Percentiles rank a stretch among this genome's conserved stretches.
Conservation (phyloP, 1,140 invertebrate species). For the Drosophila mauritiana region DNA sequence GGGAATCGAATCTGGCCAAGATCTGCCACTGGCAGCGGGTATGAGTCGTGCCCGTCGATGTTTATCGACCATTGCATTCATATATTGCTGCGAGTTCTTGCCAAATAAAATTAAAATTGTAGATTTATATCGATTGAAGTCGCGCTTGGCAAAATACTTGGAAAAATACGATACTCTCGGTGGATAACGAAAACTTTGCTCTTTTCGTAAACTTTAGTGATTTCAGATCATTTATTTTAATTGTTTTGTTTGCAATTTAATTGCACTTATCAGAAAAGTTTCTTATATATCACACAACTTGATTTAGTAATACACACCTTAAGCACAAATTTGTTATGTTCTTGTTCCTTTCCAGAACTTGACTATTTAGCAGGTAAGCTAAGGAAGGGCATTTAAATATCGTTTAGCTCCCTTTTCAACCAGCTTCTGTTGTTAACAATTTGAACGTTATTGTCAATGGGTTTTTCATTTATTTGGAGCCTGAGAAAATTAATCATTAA, state of each 20-base stretch:
- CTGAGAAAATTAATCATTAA: constrained; percentile 82
- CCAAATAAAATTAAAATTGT: constrained; percentile 79
- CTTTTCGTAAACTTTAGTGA: not conserved
- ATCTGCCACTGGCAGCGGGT: constrained; percentile 53
- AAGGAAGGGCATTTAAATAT: constrained; percentile 10
- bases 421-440: constrained; percentile 27
- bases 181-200: constrained; percentile 10
- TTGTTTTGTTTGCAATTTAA: not conserved
- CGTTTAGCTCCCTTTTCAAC: not conserved
- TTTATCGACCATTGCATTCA: constrained; percentile 66
- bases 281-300: too few relatives aligned
- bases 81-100: constrained; percentile 48
- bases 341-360: too few relatives aligned
- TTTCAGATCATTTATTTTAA: not conserved
- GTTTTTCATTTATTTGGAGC: constrained; percentile 55
- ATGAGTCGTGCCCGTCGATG: constrained; percentile 72
- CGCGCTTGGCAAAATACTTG: constrained; percentile 47
- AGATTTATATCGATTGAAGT: constrained; percentile 73
- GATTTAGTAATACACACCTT: not conserved
- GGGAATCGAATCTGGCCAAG: constrained; percentile 56
- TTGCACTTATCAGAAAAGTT: not conserved
- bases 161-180: constrained; percentile 31
- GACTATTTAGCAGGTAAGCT: not conserved
- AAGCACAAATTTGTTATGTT: not conserved
- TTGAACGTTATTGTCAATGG: constrained; percentile 57